A percentile compares a stretch with the other conserved stretches of the same genome.
Conservation (phyloP, 1,140 invertebrate genomes). For the Microplitis mediator region DNA sequence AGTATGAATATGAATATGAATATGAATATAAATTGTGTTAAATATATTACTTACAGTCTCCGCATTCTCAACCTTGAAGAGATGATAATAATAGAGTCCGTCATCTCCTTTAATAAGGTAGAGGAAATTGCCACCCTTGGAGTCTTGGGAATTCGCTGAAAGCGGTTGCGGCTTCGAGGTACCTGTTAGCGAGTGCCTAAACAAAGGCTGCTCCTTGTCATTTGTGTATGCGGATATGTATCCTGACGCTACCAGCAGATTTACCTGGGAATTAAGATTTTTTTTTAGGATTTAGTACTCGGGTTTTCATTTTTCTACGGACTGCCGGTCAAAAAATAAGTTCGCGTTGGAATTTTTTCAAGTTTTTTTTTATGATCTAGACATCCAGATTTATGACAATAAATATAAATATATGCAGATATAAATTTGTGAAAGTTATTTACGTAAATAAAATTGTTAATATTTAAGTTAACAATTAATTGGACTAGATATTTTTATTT, state of each 20-base stretch:
- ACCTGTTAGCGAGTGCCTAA: conserved; percentile 46
- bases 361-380: too few relatives aligned
- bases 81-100: conserved; percentile 49
- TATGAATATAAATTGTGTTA: neutral
- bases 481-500: too few relatives aligned
- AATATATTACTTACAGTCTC: conserved; percentile 43
- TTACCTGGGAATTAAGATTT: conserved; percentile 42
- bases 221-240: conserved; percentile 47
- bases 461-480: too few relatives aligned
- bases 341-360: neutral
- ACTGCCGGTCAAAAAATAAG: conserved; percentile 5
- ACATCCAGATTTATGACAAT: too few relatives aligned
- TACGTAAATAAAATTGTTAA: too few relatives aligned
- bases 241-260: conserved; percentile 48
- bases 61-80: conserved; percentile 48
- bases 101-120: conserved; percentile 52
- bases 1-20: too few relatives aligned
- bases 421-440: too few relatives aligned
- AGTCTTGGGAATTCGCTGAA: conserved; percentile 45
- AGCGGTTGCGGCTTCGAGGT: conserved; percentile 48
- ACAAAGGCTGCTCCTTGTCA: conserved; percentile 48
- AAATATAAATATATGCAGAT: too few relatives aligned
- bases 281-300: neutral
- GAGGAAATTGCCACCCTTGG: conserved; percentile 46
- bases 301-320: neutral